These are phyloP conservation scores for Tychaedon coryphoeus DNA, from an alignment of 2,113 vertebrate genomes.

Conservation along the genomic window DNA sequence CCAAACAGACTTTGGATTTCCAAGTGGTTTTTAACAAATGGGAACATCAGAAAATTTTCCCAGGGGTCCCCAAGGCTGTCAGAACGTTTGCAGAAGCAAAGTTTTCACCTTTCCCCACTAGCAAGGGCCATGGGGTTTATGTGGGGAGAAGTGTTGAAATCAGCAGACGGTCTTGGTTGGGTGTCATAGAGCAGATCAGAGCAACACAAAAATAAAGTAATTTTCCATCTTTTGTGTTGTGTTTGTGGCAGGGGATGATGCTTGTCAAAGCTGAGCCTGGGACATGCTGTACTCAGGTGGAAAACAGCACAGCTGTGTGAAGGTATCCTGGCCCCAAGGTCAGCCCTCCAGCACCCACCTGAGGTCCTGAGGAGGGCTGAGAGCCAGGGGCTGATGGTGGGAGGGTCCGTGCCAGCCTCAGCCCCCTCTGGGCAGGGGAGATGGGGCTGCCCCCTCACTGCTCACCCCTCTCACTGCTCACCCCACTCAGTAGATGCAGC, in stretches of 20 bases:
- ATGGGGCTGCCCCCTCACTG: background rate
- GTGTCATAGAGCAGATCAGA: background rate
- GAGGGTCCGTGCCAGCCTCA: background rate
- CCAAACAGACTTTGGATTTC: constrained; percentile 24
- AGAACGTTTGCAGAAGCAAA: background rate
- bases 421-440: background rate
- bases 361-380: background rate
- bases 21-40: background rate
- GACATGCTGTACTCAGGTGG: background rate
- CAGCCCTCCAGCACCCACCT: background rate
- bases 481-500: background rate
- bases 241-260: background rate
- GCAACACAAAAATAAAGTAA: background rate
- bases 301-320: background rate
- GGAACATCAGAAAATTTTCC: background rate
- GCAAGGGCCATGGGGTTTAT: background rate
- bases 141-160: background rate
- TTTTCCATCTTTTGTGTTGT: background rate
- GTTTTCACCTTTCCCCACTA: background rate
- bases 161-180: background rate
- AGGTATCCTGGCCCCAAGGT: background rate
- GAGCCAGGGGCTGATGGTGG: rapidly evolving
- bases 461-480: background rate
- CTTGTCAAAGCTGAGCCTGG: background rate
- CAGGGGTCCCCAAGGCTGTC: background rate